Evolutionary conservation across 2,113 vertebrate species (phyloP), one percentile per base, ranked within the genome.

Genomic region (Hirundichthys speculiger): DNA sequence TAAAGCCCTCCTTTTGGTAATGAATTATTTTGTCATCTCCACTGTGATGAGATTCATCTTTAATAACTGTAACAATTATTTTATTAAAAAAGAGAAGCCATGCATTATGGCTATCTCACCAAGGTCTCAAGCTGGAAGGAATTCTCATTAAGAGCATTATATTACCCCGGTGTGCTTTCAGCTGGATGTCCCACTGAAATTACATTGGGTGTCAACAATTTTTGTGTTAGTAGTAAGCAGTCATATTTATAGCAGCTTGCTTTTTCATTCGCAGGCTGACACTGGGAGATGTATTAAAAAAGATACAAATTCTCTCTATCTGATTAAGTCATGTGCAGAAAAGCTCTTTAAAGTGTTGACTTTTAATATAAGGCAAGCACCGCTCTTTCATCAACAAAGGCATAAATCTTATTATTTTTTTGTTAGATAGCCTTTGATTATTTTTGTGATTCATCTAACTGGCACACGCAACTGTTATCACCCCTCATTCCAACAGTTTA

Each of bases 21-120:
- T 92, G 80, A 93, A 91, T 93, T 93, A 92, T 93, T 92, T 93
- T 93, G 91, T 93, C 90, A 93, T 85, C 85, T 88, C 69, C 82
- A 78, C 88, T 87, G 86, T 90, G 91, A 93, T 91, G 91, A 92
- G 91, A 92, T 92, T 93, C 85, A 90, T 92, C 92, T 93, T 93
- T 93, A 92, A 93, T 93, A 93, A 93, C 90, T 86, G 89, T 89
- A 90, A 92, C 90, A 93, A 91, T 92, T 93, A 92, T 93, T 93
- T 92, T 92, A 92, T 93, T 91, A 89, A 91, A 91, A 52, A 89
- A 84, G 84, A 86, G 86, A 88, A 88, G 88, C 84, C 70, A 81
- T 89, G 85, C 88, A 88, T 91, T 92, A 91, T 74, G 88, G 90
- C 90, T 90, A 90, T 93, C 89, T 89, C 62, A 11, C 64, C 75